Evolutionary conservation across 2,797 vertebrate species (phyloP), one percentile per base, ranked within the genome.

Genomic region (Leuciscus waleckii): DNA sequence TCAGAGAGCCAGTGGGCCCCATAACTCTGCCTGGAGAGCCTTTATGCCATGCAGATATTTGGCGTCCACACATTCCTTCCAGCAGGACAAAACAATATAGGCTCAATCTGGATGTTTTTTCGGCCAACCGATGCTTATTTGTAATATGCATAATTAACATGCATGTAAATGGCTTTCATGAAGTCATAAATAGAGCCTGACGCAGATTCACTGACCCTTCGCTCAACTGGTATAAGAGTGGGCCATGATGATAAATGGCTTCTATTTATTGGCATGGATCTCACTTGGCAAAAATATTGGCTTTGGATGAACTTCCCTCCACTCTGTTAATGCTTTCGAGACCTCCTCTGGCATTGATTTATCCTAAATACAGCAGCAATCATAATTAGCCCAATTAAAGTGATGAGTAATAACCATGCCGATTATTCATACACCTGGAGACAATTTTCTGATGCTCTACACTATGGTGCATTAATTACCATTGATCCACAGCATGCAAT

Each of bases 361-460:
- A 85, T 89, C 70, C 83, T 82, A 87, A 90, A 88, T 90, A 87
- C 83, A 87, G 86, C 87, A 85, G 82, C 69, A 86, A 89, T 91
- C 88, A 93, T 93, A 94, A 95, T 94, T 93, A 94, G 89, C 90
- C 91, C 89, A 92, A 92, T 89, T 91, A 89, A 92, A 92, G 91
- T 88, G 90, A 92, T 94, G 92, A 92, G 89, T 91, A 92, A 93
- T 91, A 87, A 92, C 91, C 87, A 87, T 89, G 90, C 85, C 90
- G 87, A 92, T 94, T 93, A 91, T 94, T 94, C 91, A 85, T 89
- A 91, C 93, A 94, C 94, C 92, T 95, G 93, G 92, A 93, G 91
- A 94, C 93, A 93, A 93, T 95, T 94, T 94, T 92, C 88, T 87
- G 90, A 91, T 87, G 89, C 81, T 93, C 90, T 88, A 90, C 87